Evolutionary conservation across 2,797 vertebrate species (phyloP).

Genomic region (Prunella strophiata): DNA sequence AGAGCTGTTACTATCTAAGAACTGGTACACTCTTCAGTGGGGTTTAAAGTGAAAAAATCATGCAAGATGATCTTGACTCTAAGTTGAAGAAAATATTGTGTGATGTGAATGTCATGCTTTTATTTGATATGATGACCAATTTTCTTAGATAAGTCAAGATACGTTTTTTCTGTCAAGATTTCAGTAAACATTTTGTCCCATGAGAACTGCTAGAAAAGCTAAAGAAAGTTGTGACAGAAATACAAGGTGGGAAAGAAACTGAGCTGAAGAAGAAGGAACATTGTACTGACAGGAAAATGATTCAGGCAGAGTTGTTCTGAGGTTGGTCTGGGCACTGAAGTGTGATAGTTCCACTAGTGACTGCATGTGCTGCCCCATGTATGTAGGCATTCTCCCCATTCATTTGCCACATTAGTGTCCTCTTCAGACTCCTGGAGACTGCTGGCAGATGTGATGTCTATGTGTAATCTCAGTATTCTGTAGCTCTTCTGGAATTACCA

Average conservation of each 20-base stretch:
- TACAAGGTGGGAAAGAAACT: neutral
- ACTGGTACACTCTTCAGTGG: neutral
- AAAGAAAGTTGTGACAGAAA: neutral
- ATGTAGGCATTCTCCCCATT: fast-evolving
- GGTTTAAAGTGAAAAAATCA: neutral
- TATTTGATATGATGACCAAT: neutral
- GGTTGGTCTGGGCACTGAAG: neutral
- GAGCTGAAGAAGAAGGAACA: neutral
- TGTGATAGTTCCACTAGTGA: neutral
- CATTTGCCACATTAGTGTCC: fast-evolving
- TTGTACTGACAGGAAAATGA: neutral
- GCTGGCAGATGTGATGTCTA: neutral
- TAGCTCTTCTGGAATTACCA: neutral
- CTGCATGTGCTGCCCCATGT: neutral
- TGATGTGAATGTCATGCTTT: neutral
- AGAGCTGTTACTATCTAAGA: neutral
- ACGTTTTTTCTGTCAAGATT: neutral
- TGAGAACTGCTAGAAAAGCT: neutral
- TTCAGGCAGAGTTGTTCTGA: neutral
- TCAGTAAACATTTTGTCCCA: neutral
- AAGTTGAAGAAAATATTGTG: neutral
- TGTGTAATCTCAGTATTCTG: neutral
- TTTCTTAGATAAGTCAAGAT: neutral
- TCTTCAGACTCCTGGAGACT: neutral
- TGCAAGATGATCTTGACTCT: neutral